These are phyloP conservation scores for Yponomeuta evonymella DNA, from an alignment of 2,888 invertebrate species.

Conservation along the genomic window DNA sequence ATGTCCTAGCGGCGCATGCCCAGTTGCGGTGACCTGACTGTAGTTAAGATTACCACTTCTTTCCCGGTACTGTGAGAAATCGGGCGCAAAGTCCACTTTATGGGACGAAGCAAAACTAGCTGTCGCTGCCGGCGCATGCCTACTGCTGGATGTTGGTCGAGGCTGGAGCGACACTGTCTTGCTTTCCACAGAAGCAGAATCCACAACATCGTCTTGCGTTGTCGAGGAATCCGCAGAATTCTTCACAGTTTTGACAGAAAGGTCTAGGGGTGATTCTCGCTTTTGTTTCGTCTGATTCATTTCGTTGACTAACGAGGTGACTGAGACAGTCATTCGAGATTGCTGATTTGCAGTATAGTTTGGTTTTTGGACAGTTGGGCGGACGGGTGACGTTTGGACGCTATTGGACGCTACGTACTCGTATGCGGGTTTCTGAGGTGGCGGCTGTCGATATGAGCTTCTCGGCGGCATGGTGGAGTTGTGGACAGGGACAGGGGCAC, in stretches of 20 bases:
- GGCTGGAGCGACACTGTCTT: slow-evolving; percentile 48
- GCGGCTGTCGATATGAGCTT: slow-evolving; percentile 42
- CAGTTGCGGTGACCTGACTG: slow-evolving; percentile 18
- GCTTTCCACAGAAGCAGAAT: slow-evolving; percentile 58
- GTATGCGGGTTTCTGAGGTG: slow-evolving; percentile 50
- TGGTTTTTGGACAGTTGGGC: slow-evolving; percentile 47
- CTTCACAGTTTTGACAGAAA: slow-evolving; percentile 92
- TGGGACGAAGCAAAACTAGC: slow-evolving; percentile 69
- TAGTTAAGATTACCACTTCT: slow-evolving; percentile 44
- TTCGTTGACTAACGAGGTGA: slow-evolving; percentile 66
- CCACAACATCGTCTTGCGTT: slow-evolving; percentile 79
- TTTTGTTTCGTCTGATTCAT: slow-evolving; percentile 74
- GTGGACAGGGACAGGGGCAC: slow-evolving; percentile 44
- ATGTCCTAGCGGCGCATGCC: slow-evolving; percentile 33
- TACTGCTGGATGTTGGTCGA: slow-evolving; percentile 46
- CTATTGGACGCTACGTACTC: slow-evolving; percentile 49
- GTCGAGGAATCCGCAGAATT: slow-evolving; percentile 94
- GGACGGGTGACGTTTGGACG: slow-evolving; percentile 55
- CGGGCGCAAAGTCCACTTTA: slow-evolving; percentile 87
- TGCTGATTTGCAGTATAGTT: slow-evolving; percentile 60
- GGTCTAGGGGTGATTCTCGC: slow-evolving; percentile 88
- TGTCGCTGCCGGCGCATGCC: slow-evolving; percentile 37
- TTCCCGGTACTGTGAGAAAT: slow-evolving; percentile 77
- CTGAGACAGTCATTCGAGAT: slow-evolving; percentile 67
- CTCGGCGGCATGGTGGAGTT: slow-evolving; percentile 46